Percentiles rank a stretch among this genome's conserved stretches.
phyloP scores from a whole-genome alignment of 2,888 invertebrate species.

The Cheilosia vulpina region DNA sequence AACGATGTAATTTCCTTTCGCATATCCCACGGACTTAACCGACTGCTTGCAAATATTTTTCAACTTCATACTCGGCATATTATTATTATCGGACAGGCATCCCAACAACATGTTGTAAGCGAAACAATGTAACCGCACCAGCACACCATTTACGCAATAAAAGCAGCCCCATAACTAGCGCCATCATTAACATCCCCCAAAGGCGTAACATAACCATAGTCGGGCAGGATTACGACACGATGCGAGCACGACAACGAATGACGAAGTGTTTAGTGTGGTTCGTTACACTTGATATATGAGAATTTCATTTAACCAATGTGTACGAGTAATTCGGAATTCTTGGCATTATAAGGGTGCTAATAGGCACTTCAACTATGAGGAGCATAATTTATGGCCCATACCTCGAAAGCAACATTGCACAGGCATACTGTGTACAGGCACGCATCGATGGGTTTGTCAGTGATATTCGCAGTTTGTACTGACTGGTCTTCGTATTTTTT shows the following conservation, averaged over 20 bases:
- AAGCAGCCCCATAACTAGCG: conserved; percentile 42
- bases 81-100: background rate
- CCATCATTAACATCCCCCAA: conserved; percentile 72
- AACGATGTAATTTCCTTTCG: conserved; percentile 70
- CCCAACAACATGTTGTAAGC: conserved; percentile 37
- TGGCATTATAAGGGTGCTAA: conserved; percentile 82
- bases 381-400: conserved; percentile 71
- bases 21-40: conserved; percentile 61
- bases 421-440: background rate
- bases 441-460: conserved; percentile 25
- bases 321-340: conserved; percentile 78
- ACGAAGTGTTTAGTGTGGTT: conserved; percentile 77
- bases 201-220: conserved; percentile 56
- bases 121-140: conserved; percentile 67
- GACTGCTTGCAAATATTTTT: conserved; percentile 67
- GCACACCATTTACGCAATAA: conserved; percentile 43
- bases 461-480: conserved; percentile 8
- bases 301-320: conserved; percentile 77
- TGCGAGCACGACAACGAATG: conserved; percentile 64
- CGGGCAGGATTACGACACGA: conserved; percentile 49
- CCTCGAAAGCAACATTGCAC: conserved; percentile 26
- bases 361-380: conserved; percentile 79
- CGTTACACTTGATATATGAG: conserved; percentile 78
- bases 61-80: conserved; percentile 25
- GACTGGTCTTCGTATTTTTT: background rate